Conservation (phyloP, 2,888 invertebrate species). For the Nemapogon koenigi region DNA sequence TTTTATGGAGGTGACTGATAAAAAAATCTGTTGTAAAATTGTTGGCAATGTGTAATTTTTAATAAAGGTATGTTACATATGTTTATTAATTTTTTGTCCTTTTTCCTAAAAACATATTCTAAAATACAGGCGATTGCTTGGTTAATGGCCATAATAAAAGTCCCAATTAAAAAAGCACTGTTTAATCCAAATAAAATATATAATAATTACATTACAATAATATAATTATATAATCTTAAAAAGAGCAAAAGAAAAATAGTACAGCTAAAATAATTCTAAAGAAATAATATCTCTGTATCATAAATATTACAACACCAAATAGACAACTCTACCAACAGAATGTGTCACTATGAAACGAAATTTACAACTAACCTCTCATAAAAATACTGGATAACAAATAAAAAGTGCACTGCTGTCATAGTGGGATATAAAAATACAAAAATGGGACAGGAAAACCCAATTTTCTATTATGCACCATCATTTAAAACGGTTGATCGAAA, state of each 20-base stretch:
- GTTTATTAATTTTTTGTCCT: too few species aligned
- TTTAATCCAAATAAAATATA: constrained; percentile 64
- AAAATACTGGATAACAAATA: constrained; percentile 42
- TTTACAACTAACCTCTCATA: constrained; percentile 39
- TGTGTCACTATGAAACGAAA: constrained; percentile 37
- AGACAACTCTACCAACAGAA: constrained; percentile 36
- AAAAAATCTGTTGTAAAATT: too few species aligned
- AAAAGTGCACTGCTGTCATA: constrained; percentile 19
- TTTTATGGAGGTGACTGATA: too few species aligned
- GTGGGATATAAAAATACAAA: constrained; percentile 61
- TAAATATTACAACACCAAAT: constrained; percentile 39
- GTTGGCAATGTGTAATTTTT: too few species aligned
- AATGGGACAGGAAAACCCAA: constrained; percentile 20
- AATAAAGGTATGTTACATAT: too few species aligned
- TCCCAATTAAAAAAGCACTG: constrained; percentile 50
- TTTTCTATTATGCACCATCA: too few species aligned
- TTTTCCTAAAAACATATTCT: too few species aligned
- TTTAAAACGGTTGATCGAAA: too few species aligned
- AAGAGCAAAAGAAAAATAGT: constrained; percentile 56
- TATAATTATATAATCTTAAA: constrained; percentile 52
- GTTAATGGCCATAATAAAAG: too few species aligned
- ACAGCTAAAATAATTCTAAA: constrained; percentile 51
- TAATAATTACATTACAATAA: constrained; percentile 61
- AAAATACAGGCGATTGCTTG: too few species aligned
- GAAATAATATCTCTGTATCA: constrained; percentile 46